Conservation (phyloP, 2,113 vertebrate species). For the Psophia crepitans region DNA sequence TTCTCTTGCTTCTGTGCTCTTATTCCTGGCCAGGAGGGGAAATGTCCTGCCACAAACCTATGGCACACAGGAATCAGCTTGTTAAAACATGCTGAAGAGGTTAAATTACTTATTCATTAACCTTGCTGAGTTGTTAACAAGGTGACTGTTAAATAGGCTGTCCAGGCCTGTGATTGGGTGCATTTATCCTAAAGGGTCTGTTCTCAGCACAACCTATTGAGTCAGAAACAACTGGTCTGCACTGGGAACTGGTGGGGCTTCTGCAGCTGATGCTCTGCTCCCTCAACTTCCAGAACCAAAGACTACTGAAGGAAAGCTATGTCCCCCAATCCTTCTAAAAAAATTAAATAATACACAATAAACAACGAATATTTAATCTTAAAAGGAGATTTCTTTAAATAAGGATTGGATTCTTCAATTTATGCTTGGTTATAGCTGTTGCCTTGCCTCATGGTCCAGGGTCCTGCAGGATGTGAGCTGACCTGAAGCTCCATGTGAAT, state of each 20-base stretch:
- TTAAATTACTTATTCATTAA: neutral
- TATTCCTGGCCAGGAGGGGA: neutral
- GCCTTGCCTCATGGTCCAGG: neutral
- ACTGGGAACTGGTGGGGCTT: neutral
- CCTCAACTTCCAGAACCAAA: neutral
- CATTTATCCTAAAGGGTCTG: neutral
- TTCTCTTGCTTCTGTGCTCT: neutral
- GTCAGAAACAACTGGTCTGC: neutral
- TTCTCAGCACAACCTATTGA: neutral
- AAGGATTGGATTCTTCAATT: neutral
- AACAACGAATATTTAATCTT: neutral
- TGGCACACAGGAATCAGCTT: neutral
- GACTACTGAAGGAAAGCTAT: neutral
- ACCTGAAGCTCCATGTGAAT: neutral
- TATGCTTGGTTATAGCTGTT: neutral
- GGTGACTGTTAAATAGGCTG: neutral
- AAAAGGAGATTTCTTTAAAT: neutral
- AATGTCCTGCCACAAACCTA: neutral
- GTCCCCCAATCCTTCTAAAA: neutral
- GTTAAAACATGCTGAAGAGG: neutral
- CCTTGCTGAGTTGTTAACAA: neutral
- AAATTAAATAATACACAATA: neutral
- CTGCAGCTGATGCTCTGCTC: neutral
- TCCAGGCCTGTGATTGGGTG: neutral
- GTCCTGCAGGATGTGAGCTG: neutral